Base-by-base conservation (phyloP, 2,888 invertebrate species). In the Fragum whitleyi region DNA sequence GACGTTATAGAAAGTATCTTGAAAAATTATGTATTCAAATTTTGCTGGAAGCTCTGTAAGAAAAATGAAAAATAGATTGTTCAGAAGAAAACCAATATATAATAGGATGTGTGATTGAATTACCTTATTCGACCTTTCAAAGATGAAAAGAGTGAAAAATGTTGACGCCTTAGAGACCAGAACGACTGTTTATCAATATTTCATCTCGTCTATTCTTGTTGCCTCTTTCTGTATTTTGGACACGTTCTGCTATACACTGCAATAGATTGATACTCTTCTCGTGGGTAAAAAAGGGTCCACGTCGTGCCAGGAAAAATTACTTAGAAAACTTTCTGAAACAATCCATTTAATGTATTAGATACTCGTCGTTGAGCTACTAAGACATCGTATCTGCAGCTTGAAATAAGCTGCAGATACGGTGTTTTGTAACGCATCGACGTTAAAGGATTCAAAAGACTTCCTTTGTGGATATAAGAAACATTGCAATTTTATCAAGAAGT, bases 201-300 rank as follows among this genome's bases (percentile, higher is more conserved):
- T 65, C 65, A 65, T 65, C 42, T 65, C 42, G 65, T 36, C 42
- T 65, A 42, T 21, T 65, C 65, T 39, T 65, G 32, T 42, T 32
- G 32, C 65, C 75, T 51, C 28, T 26, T 70, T 72, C 69, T 59
- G 71, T 65, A 77, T 65, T 74, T 77, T 73, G 77, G 77, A 77
- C 77, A 81, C 74, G 74, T 77, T 77, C 55, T 57, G 74, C 57
- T 74, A 36, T 36, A 74, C 70, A 51, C 74, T 57, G 53, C 28
- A 28, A 47, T 61, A 61, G 39, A 72, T 72, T 36, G 57, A 72
- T 72, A 61, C n/a, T 23, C 39, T 61, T 39, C 42, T 42, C 26
- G 32, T 32, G 29, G 69, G 29, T 53, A 53, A 32, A 32, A 61
- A 61, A 61, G 28, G 16, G 59, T 16, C 23, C 19, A 32, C 23